These are phyloP conservation scores for Agrochola circellaris DNA, from an alignment of 2,888 invertebrate genomes.

Conservation along the genomic window DNA sequence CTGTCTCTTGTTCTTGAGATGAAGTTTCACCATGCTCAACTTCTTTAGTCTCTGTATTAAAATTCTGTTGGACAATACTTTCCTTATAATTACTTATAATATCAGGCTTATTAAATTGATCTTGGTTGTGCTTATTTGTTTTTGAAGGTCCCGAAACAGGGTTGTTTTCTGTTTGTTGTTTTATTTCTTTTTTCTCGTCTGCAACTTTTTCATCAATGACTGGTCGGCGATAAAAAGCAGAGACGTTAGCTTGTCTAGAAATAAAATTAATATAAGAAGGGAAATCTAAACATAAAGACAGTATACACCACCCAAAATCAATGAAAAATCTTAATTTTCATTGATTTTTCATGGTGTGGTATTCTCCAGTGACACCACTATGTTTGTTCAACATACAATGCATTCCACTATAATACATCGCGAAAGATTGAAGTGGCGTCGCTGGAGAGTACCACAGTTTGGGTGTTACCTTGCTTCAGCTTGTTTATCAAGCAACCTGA, in stretches of 20 bases:
- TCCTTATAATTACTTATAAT: conserved; percentile 73
- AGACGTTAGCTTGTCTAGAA: conserved; percentile 93
- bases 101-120: conserved; percentile 72
- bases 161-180: conserved; percentile 23
- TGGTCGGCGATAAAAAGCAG: conserved; percentile 88
- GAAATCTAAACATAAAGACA: background rate
- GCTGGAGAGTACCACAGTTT: background rate
- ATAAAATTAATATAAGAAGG: conserved; percentile 21
- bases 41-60: conserved; percentile 27
- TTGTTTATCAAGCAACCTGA: conserved; percentile 93
- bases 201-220: conserved; percentile 58
- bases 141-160: conserved; percentile 68
- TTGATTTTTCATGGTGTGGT: background rate
- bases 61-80: conserved; percentile 59
- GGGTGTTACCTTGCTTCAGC: conserved; percentile 90
- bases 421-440: background rate
- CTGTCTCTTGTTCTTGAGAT: conserved; percentile 13
- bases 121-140: conserved; percentile 39
- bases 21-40: conserved; percentile 46
- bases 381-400: background rate
- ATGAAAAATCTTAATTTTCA: no score
- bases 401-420: background rate
- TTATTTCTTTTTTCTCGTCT: conserved; percentile 37
- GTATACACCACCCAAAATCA: no score
- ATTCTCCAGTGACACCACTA: background rate